Evolutionary conservation across 2,888 invertebrate species (phyloP).

Genomic region (Stenodera caucasica): DNA sequence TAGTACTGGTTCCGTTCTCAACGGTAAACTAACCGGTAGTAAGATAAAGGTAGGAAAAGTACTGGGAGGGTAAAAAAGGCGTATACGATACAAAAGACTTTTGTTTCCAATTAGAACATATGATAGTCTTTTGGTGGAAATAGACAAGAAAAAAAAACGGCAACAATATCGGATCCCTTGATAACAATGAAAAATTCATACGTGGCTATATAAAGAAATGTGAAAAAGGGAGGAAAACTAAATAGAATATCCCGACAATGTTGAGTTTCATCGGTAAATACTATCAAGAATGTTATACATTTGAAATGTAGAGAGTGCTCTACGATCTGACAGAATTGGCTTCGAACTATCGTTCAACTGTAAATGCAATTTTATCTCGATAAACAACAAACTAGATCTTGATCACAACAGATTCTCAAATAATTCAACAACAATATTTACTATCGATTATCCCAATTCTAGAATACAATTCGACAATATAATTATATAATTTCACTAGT

Average conservation of each 20-base stretch:
- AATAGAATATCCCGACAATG: background rate
- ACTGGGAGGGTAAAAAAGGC: background rate
- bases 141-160: background rate
- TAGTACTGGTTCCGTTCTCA: slow-evolving; percentile 45
- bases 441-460: no score
- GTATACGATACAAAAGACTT: background rate
- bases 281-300: background rate
- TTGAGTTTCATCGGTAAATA: background rate
- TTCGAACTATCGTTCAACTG: background rate
- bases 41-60: background rate
- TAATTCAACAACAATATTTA: no score
- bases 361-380: background rate
- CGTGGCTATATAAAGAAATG: background rate
- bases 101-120: slow-evolving; percentile 1
- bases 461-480: no score
- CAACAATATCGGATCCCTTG: background rate
- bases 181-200: background rate
- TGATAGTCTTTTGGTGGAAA: background rate
- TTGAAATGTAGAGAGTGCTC: background rate
- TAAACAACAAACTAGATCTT: background rate
- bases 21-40: slow-evolving; percentile 39
- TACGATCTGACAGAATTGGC: background rate
- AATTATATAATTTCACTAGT: no score
- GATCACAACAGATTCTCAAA: no score
- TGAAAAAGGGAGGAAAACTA: background rate